These are phyloP conservation scores for Caenorhabditis remanei DNA, from an alignment of 1,140 invertebrate species.

Conservation along the genomic window DNA sequence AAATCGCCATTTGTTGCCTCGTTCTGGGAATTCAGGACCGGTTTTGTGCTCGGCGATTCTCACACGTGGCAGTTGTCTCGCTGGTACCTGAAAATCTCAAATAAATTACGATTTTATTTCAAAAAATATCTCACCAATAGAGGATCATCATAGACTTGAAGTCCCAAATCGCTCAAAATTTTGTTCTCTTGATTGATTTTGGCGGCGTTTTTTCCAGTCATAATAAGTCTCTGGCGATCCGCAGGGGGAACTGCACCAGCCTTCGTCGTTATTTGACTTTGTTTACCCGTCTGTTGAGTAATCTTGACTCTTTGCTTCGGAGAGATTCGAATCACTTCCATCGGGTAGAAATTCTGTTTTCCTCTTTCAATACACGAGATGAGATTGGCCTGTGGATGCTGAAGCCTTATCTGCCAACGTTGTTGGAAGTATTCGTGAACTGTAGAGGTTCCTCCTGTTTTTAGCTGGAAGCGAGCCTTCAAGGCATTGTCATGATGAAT, in stretches of 20 bases:
- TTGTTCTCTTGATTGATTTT: neutral
- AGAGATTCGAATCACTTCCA: conserved; percentile 55
- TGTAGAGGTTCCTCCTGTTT: conserved; percentile 14
- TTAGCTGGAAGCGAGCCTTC: conserved; percentile 16
- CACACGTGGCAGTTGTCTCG: neutral
- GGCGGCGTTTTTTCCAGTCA: conserved; percentile 28
- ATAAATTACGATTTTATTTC: no score
- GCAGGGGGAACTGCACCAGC: conserved; percentile 54
- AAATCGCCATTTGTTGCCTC: neutral
- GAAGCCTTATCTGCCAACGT: conserved; percentile 21
- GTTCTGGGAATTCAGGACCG: neutral
- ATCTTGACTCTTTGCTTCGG: conserved; percentile 62
- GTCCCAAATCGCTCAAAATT: neutral
- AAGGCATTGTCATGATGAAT: conserved; percentile 42
- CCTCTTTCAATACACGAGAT: conserved; percentile 45
- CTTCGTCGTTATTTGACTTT: conserved; percentile 64
- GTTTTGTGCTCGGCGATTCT: neutral
- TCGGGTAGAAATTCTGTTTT: conserved; percentile 58
- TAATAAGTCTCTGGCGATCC: conserved; percentile 36
- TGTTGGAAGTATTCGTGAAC: conserved; percentile 58
- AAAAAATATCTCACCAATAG: neutral
- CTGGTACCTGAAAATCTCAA: neutral
- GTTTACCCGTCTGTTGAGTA: conserved; percentile 62
- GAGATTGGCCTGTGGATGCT: conserved; percentile 53
- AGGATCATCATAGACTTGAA: conserved; percentile 6